Conservation (phyloP, 2,888 invertebrate species). For the Napeogenes inachia region DNA sequence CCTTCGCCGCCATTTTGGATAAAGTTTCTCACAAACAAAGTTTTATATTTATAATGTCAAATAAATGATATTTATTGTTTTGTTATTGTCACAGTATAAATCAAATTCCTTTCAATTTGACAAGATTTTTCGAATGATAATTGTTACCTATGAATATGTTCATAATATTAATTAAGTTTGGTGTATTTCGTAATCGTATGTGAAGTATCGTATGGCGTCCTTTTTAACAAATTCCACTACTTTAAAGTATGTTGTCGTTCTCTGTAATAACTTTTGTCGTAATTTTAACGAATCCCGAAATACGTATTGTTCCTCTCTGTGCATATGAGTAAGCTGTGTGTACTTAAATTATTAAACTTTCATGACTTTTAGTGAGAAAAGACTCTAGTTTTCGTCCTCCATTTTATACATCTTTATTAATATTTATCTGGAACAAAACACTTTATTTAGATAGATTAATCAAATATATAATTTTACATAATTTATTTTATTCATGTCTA, state of each 20-base stretch:
- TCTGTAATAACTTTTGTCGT: conserved; percentile 63
- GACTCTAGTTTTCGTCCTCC: neutral
- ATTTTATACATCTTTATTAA: conserved; percentile 14
- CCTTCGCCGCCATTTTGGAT: conserved; percentile 65
- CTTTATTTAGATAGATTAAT: no score
- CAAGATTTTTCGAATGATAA: conserved; percentile 65
- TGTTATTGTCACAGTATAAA: conserved; percentile 24
- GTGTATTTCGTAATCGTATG: conserved; percentile 67
- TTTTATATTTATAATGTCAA: conserved; percentile 14
- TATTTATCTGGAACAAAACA: conserved; percentile 16
- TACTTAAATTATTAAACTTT: conserved; percentile 27
- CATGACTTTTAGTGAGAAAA: conserved; percentile 16
- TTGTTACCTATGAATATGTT: conserved; percentile 69
- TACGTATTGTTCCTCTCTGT: conserved; percentile 61
- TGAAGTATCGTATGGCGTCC: conserved; percentile 71
- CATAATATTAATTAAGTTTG: conserved; percentile 60
- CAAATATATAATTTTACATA: no score
- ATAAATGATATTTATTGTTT: conserved; percentile 20
- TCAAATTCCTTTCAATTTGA: conserved; percentile 60
- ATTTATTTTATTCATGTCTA: no score
- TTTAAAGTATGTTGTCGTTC: conserved; percentile 67
- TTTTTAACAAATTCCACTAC: conserved; percentile 71
- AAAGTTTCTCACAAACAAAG: conserved; percentile 25
- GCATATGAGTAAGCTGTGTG: conserved; percentile 56
- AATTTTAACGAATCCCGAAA: conserved; percentile 70